Conservation (phyloP, 2,113 vertebrate species). For the Hyperopisus bebe region DNA sequence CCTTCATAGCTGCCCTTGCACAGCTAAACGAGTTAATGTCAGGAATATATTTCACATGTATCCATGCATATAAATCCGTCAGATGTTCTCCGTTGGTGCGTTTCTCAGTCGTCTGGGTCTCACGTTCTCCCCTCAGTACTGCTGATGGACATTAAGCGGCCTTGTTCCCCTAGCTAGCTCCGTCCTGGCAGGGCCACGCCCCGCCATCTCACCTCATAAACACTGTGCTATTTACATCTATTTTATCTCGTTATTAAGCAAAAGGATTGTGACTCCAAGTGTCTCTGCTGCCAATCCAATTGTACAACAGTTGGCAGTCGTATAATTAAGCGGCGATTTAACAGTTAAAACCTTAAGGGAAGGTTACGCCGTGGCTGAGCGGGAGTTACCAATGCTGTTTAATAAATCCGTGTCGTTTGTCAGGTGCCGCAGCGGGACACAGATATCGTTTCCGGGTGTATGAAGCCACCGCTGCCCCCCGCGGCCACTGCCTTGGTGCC, state of each 20-base stretch:
- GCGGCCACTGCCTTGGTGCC: not conserved
- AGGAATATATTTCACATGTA: not conserved
- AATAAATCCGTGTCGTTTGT: constrained; percentile 41
- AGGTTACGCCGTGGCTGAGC: constrained; percentile 40
- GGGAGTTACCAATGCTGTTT: constrained; percentile 9
- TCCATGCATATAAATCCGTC: not conserved
- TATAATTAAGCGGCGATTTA: constrained; percentile 40
- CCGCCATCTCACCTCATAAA: constrained; percentile 40
- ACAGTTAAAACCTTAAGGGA: constrained; percentile 51
- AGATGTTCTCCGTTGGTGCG: not conserved
- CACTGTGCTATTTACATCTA: not conserved
- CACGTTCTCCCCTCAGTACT: not conserved
- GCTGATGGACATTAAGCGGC: not conserved
- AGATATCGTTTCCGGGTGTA: constrained; percentile 37
- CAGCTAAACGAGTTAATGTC: not conserved
- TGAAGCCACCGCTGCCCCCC: not conserved
- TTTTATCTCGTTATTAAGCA: constrained; percentile 20
- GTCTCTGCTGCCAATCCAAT: constrained; percentile 45
- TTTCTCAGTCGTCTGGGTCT: not conserved
- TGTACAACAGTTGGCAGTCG: constrained; percentile 43
- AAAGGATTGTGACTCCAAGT: constrained; percentile 46
- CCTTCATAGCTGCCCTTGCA: not conserved
- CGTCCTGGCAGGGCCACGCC: not conserved
- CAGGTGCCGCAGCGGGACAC: constrained; percentile 30
- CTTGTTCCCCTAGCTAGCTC: not conserved